Percentiles rank a stretch among this genome's conserved stretches.
Conservation (phyloP, 2,797 vertebrate genomes). For the Bovichtus diacanthus region DNA sequence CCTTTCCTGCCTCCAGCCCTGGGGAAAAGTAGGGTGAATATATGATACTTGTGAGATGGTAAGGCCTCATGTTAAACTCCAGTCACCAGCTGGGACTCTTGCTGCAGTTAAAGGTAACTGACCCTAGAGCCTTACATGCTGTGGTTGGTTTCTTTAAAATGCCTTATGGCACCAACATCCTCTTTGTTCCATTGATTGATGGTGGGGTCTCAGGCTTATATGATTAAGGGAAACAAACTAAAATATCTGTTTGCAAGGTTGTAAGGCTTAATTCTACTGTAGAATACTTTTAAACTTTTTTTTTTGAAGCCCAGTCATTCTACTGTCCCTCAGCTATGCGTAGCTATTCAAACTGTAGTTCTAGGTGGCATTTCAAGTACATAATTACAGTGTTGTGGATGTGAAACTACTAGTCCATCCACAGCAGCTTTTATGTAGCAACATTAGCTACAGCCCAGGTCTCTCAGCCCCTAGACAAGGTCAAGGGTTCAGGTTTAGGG, state of each 20-base stretch:
- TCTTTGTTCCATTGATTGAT: conserved; percentile 41
- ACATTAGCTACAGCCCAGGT: conserved; percentile 18
- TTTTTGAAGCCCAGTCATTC: conserved; percentile 25
- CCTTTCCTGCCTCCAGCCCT: conserved; percentile 47
- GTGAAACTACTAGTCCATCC: conserved; percentile 51
- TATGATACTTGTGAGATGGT: conserved; percentile 68
- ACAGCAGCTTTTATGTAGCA: conserved; percentile 27
- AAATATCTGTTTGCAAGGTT: conserved; percentile 40
- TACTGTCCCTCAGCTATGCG: conserved; percentile 29
- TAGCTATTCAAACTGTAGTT: conserved; percentile 41
- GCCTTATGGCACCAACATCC: conserved; percentile 19
- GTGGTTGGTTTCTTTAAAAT: conserved; percentile 40
- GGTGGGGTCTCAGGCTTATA: conserved; percentile 17
- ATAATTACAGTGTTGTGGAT: conserved; percentile 58
- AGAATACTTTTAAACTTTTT: background rate
- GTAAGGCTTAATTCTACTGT: conserved; percentile 19
- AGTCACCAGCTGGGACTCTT: conserved; percentile 43
- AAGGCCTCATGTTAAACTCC: conserved; percentile 34
- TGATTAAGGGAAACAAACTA: conserved; percentile 37
- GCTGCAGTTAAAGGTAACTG: conserved; percentile 26
- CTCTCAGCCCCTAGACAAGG: conserved; percentile 30
- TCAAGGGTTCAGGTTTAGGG: conserved; percentile 62
- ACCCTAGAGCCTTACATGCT: conserved; percentile 15
- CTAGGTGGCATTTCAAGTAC: conserved; percentile 40
- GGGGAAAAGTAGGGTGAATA: conserved; percentile 32